Conservation (phyloP, 2,797 vertebrate genomes). For the Siniperca scherzeri region DNA sequence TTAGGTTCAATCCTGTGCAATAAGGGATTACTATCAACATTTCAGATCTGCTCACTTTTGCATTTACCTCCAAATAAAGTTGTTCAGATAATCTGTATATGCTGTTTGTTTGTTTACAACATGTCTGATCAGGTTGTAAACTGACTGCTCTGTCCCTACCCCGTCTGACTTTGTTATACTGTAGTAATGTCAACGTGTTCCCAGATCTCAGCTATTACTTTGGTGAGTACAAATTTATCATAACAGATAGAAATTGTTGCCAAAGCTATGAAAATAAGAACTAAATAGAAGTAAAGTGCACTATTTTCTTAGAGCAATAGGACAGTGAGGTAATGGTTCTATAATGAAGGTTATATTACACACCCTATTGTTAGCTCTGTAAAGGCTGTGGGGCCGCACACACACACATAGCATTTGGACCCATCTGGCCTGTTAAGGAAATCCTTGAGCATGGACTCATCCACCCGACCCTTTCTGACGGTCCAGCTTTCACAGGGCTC, state of each 20-base stretch:
- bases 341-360: slow-evolving; percentile 59
- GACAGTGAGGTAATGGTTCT: background rate
- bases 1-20: no score
- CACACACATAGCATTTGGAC: slow-evolving; percentile 89
- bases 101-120: no score
- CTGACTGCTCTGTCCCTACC: background rate
- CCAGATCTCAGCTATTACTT: background rate
- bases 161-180: background rate
- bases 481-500: slow-evolving; percentile 88
- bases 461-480: slow-evolving; percentile 88
- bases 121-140: background rate
- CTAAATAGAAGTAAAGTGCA: background rate
- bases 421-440: slow-evolving; percentile 82
- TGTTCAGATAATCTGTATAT: no score
- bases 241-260: background rate
- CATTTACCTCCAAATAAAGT: background rate
- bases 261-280: background rate
- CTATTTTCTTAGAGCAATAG: background rate
- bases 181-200: background rate
- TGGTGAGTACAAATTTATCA: background rate
- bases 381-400: slow-evolving; percentile 93
- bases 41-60: no score
- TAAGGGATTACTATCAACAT: no score
- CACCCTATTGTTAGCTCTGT: slow-evolving; percentile 90
- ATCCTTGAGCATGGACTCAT: slow-evolving; percentile 85